A percentile compares a stretch with the other conserved stretches of the same genome.
phyloP scores from a whole-genome alignment of 2,888 invertebrate species.

The Scaptomyza reducta region DNA sequence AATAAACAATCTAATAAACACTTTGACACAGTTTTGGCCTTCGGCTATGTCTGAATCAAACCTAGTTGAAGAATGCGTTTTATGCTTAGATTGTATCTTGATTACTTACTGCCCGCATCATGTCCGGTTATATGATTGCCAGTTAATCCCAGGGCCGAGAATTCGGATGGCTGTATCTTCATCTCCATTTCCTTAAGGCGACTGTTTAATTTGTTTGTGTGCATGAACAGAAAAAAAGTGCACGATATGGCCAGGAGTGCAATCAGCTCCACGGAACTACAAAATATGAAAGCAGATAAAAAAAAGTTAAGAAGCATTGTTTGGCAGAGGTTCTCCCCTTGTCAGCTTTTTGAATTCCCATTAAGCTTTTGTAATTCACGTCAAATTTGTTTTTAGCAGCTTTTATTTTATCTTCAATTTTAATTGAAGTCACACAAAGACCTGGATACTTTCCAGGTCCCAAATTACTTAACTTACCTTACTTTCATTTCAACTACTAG shows the following conservation, averaged over 20 bases:
- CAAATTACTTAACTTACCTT: too few relatives aligned
- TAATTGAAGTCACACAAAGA: too few relatives aligned
- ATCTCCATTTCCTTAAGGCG: conserved; percentile 92
- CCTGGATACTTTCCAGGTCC: too few relatives aligned
- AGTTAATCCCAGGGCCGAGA: conserved; percentile 84
- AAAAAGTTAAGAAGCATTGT: conserved; percentile 40
- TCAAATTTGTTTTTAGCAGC: too few relatives aligned
- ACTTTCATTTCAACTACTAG: too few relatives aligned
- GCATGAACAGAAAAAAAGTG: conserved; percentile 93
- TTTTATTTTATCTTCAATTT: too few relatives aligned
- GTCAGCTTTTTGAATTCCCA: too few relatives aligned
- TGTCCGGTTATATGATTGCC: conserved; percentile 82
- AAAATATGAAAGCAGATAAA: conserved; percentile 65
- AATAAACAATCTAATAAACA: too few relatives aligned
- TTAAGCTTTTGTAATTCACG: too few relatives aligned
- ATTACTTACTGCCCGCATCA: conserved; percentile 83
- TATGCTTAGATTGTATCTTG: conserved; percentile 34
- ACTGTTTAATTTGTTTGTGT: conserved; percentile 92
- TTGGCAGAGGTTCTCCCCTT: conserved; percentile 3
- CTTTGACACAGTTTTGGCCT: background rate
- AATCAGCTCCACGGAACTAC: conserved; percentile 92
- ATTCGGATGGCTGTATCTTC: conserved; percentile 88
- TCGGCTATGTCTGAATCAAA: conserved; percentile 33
- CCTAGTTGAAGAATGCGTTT: conserved; percentile 20
- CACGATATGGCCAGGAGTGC: conserved; percentile 93